Base-by-base conservation (phyloP, 2,888 invertebrate species). In the Amphipyra berbera region DNA sequence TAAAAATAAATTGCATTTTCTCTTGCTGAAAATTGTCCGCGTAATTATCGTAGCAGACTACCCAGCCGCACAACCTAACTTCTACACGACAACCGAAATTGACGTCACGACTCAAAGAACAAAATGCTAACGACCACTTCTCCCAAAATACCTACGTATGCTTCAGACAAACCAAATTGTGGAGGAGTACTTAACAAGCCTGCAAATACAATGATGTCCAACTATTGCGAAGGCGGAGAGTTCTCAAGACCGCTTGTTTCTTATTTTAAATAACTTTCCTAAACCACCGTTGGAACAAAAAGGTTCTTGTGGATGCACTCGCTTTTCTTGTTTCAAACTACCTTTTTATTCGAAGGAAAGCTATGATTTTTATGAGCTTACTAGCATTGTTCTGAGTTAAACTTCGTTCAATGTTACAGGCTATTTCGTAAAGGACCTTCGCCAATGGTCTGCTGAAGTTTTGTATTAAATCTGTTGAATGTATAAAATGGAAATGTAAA, bases 201-300 rank as follows among this genome's bases (percentile, higher is more conserved):
- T 69, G 75, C 68, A 59, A 76, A 81, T 78, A 84, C 81, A 82
- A 81, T 78, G 76, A 74, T 76, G 76, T 78, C 72, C 73, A 70
- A 64, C 72, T 66, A 68, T 71, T 60, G 55, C 52, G 37, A 63
- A 50, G 50, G 49, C 45, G 40, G 59, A 68, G 68, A 75, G 65
- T 48, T 76, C 70, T 75, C 65, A 41, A 72, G 67, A 60, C 63
- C 58, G 66, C 66, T 78, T 71, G 74, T 74, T 79, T 72, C 79
- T 81, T 83, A 84, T 80, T 61, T 76, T 78, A 76, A 81, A 78
- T 77, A 79, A 77, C 73, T 79, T 77, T 41, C 60, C 55, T 63
- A 78, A 76, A 71, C 68, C 69, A 71, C 70, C 53, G 54, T 61
- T 45, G 61, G 64, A 75, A 75, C 76, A 70, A 82, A 77, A 80